Evolutionary conservation across 2,888 invertebrate species (phyloP).

Genomic region (Nowickia ferox): DNA sequence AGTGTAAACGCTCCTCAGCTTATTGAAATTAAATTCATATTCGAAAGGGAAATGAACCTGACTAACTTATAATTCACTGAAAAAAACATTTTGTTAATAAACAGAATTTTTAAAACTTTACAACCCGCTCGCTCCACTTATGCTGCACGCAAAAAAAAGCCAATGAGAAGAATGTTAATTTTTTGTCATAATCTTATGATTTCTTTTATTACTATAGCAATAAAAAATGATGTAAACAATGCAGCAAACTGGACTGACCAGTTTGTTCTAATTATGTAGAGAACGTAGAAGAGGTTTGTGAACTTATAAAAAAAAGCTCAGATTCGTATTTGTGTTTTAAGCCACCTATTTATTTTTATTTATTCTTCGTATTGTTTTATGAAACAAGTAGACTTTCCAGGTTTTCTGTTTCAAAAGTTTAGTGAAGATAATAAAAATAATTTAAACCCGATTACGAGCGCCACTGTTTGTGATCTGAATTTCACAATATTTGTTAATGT

Average conservation of each 20-base stretch:
- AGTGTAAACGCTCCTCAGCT: too few relatives aligned
- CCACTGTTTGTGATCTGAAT: too few relatives aligned
- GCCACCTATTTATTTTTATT: too few relatives aligned
- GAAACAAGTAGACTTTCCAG: too few relatives aligned
- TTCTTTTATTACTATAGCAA: not conserved
- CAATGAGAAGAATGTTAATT: constrained; percentile 1
- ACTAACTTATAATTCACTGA: not conserved
- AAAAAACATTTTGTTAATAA: not conserved
- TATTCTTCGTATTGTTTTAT: too few relatives aligned
- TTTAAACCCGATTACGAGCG: too few relatives aligned
- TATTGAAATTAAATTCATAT: too few relatives aligned
- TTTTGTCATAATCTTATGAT: constrained; percentile 29
- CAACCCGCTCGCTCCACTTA: not conserved
- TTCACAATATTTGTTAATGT: not conserved
- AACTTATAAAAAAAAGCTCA: not conserved
- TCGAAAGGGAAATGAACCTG: not conserved
- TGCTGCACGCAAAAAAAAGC: not conserved
- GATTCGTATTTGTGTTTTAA: too few relatives aligned
- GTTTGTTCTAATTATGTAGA: not conserved
- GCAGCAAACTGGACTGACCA: not conserved
- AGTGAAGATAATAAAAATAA: too few relatives aligned
- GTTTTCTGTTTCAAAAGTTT: too few relatives aligned
- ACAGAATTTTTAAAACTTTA: not conserved
- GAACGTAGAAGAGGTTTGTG: not conserved
- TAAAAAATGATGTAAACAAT: not conserved